Percentiles rank a stretch among this genome's conserved stretches.
phyloP scores from a whole-genome alignment of 2,888 invertebrate species.

The Trichacis sp. region DNA sequence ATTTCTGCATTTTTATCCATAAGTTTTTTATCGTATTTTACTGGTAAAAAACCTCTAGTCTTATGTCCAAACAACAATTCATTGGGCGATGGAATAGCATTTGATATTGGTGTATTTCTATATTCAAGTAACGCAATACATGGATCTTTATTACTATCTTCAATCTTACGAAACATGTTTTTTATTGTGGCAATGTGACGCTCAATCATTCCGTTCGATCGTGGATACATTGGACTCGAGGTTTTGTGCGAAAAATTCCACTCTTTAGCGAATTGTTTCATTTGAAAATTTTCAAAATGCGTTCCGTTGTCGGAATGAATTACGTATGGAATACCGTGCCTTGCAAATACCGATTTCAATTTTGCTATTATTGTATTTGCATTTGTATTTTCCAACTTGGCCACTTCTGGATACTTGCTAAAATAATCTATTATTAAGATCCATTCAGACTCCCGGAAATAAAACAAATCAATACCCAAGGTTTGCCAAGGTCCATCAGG shows the following conservation, averaged over 20 bases:
- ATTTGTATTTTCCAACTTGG: no score
- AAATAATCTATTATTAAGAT: constrained; percentile 42
- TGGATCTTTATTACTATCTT: constrained; percentile 32
- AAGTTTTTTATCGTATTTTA: background rate
- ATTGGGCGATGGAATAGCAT: constrained; percentile 37
- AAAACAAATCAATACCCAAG: constrained; percentile 36
- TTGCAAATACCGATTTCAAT: no score
- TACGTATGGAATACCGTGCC: constrained; percentile 30
- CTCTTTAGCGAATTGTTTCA: constrained; percentile 27
- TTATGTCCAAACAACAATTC: constrained; percentile 38
- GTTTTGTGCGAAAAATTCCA: constrained; percentile 34
- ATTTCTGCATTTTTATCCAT: background rate
- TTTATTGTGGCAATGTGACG: no score
- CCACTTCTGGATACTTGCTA: no score
- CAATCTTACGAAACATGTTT: constrained; percentile 42
- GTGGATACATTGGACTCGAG: constrained; percentile 34
- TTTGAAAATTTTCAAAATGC: constrained; percentile 22
- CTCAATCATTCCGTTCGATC: no score
- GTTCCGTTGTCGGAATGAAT: constrained; percentile 39
- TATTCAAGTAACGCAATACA: constrained; percentile 41
- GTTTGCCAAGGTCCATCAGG: constrained; percentile 33
- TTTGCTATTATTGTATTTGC: constrained; percentile 19
- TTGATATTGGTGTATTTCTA: constrained; percentile 42
- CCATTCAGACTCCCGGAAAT: no score
- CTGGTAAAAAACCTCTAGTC: constrained; percentile 37